Evolutionary conservation across 2,113 vertebrate species (phyloP), one percentile per base, ranked within the genome.

Genomic region (Progne subis): DNA sequence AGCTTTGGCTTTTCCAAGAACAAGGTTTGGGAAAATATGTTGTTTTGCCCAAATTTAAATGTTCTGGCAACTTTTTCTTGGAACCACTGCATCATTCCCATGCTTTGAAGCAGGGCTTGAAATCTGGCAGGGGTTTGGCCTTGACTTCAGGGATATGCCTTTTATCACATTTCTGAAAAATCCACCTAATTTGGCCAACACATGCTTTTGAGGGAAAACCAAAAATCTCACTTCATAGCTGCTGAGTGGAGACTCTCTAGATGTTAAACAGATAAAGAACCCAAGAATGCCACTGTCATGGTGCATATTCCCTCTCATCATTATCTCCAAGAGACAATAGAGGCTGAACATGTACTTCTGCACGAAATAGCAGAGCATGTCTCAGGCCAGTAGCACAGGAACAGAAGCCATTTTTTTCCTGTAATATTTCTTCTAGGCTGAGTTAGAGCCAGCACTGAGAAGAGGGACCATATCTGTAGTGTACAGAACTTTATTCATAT

Each of bases 1-100:
- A 70, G 56, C 71, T 88, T 80, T 76, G 68, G 59, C 82, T 57
- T 92, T 92, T 95, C 57, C 80, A 88, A 90, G 90, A 92, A 86
- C 5, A 3, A 90, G 79, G 29, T 80, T 94, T 95, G 76, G 71
- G 76, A 46, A 95, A 92, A 75, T 81, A 60, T 13, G 34, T 60
- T 92, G 70, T 39, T 90, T 95, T 95, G 86, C 83, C 92, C 80
- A 92, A 94, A 92, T 94, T 84, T 91, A 95, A 94, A 94, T 82
- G 79, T 91, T 90, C 71, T 94, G 88, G 86, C 88, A 94, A 86
- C 86, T 95, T 96, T 86, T 94, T 76, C 64, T 93, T 93, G 91
- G 92, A 97, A 91, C 68, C 10, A 59, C 23, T 79, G 74, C 31
- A 94, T 44, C 82, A 89, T 95, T 95, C 90, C 94, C 91, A 70